phyloP scores from a whole-genome alignment of 2,888 invertebrate genomes.

The Hirtodrosophila trivittata region DNA sequence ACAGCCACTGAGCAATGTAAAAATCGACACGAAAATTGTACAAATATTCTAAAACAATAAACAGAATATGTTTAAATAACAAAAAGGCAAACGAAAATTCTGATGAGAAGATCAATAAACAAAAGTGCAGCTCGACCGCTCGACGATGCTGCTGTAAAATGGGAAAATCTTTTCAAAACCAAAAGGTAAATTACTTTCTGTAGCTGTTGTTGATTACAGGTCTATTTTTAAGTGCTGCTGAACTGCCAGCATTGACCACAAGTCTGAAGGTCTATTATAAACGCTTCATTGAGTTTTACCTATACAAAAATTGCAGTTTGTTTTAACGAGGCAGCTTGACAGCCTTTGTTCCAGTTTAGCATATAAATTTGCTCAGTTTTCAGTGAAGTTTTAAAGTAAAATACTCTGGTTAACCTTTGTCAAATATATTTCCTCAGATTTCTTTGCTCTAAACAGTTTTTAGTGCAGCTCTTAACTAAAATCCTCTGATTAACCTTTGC shows the following conservation, averaged over 20 bases:
- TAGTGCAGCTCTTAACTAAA: no score
- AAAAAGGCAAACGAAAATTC: constrained; percentile 15
- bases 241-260: background rate
- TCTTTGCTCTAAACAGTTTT: no score
- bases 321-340: no score
- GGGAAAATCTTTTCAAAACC: background rate
- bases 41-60: constrained; percentile 72
- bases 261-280: background rate
- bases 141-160: background rate
- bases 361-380: no score
- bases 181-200: background rate
- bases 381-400: no score
- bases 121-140: constrained; percentile 33
- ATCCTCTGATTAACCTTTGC: no score
- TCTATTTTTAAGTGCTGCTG: no score
- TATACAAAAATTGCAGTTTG: no score
- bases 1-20: constrained; percentile 41
- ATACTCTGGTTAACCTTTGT: no score
- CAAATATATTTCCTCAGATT: no score
- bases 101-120: constrained; percentile 59
- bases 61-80: constrained; percentile 58
- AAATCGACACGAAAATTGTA: constrained; percentile 56
- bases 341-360: no score
- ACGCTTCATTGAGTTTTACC: no score
- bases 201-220: background rate